A percentile compares a stretch with the other conserved stretches of the same genome.
Conservation (phyloP, 2,888 invertebrate genomes). For the Podotricha telesiphe region DNA sequence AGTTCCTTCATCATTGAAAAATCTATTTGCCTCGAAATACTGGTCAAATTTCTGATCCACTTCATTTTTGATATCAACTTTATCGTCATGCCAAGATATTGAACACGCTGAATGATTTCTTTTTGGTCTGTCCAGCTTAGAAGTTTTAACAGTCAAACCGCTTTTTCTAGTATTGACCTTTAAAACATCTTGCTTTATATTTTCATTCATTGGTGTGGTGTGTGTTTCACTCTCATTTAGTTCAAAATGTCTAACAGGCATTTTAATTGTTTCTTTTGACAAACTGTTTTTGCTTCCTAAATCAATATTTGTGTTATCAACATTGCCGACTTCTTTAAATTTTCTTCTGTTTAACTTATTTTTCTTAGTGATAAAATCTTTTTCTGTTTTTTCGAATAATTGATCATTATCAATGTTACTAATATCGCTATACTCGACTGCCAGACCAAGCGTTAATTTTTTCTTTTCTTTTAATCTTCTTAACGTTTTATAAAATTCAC, state of each 20-base stretch:
- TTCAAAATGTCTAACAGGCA: constrained; percentile 49
- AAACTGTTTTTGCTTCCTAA: constrained; percentile 35
- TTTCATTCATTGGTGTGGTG: constrained; percentile 42
- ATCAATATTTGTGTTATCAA: constrained; percentile 29
- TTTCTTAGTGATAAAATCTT: constrained; percentile 42
- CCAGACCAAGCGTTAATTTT: constrained; percentile 72
- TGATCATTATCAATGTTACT: constrained; percentile 46
- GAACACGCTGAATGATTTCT: constrained; percentile 77
- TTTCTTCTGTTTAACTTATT: constrained; percentile 31
- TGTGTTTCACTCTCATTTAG: constrained; percentile 4
- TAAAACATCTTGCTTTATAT: constrained; percentile 46
- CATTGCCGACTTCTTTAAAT: constrained; percentile 4
- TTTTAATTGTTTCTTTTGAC: constrained; percentile 54
- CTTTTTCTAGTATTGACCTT: constrained; percentile 53
- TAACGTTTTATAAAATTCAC: constrained; percentile 89
- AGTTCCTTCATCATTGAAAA: constrained; percentile 56
- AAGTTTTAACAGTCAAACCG: constrained; percentile 53
- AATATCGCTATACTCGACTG: constrained; percentile 66
- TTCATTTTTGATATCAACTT: constrained; percentile 62
- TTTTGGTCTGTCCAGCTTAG: constrained; percentile 61
- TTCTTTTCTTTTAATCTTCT: constrained; percentile 87
- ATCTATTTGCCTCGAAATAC: constrained; percentile 64
- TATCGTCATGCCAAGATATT: constrained; percentile 77
- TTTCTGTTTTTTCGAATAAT: constrained; percentile 44
- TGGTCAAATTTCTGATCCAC: constrained; percentile 71